Conservation (phyloP, 2,797 vertebrate genomes). For the Ambastaia sidthimunki region DNA sequence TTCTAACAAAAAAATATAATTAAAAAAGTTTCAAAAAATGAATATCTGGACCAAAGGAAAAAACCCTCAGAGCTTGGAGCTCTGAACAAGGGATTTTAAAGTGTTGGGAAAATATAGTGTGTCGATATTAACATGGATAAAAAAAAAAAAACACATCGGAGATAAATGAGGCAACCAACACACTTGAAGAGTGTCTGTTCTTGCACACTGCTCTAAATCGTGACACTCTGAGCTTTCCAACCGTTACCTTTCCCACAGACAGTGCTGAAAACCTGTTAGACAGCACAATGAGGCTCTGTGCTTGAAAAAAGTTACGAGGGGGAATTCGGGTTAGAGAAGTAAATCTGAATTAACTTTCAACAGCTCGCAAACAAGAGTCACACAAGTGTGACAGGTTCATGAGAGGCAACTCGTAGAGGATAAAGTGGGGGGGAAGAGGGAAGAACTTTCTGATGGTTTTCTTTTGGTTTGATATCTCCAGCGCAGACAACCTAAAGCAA, state of each 20-base stretch:
- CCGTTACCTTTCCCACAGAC: conserved; percentile 75
- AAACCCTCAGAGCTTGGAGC: not conserved
- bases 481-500: conserved; percentile 78
- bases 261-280: conserved; percentile 83
- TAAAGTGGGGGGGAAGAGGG: conserved; percentile 59
- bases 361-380: conserved; percentile 67
- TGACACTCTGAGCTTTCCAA: conserved; percentile 71
- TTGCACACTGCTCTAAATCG: conserved; percentile 69
- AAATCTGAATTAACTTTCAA: conserved; percentile 81
- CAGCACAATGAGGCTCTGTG: conserved; percentile 81
- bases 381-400: conserved; percentile 68
- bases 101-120: not conserved
- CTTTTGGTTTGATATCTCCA: conserved; percentile 75
- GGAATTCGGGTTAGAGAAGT: conserved; percentile 87
- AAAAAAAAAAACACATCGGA: conserved; percentile 47
- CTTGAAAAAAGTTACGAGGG: conserved; percentile 84
- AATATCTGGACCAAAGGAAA: not conserved
- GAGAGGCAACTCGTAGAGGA: conserved; percentile 61
- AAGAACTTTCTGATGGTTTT: conserved; percentile 55
- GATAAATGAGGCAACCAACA: conserved; percentile 68
- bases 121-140: not conserved
- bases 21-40: not conserved
- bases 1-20: not conserved
- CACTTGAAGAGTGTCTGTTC: conserved; percentile 52
- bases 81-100: not conserved